Percentiles rank a stretch among this genome's conserved stretches.
Conservation (phyloP, 1,140 invertebrate species). For the Atta texana region DNA sequence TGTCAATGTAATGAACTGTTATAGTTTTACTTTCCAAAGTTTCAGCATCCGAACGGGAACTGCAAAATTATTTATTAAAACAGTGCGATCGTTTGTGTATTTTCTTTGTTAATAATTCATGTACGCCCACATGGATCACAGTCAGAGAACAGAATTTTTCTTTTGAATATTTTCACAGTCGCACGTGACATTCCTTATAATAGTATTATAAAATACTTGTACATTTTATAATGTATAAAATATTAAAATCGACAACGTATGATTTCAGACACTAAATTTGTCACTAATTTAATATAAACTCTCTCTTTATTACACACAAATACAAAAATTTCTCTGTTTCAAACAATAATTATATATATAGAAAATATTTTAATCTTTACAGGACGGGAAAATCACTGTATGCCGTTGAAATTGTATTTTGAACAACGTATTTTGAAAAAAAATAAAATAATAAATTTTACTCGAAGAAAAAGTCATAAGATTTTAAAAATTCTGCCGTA, state of each 20-base stretch:
- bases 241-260: neutral
- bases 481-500: too few relatives aligned
- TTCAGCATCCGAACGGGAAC: neutral
- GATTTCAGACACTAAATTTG: neutral
- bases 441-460: too few relatives aligned
- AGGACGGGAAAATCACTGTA: too few relatives aligned
- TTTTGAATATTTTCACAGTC: conserved; percentile 1
- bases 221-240: neutral
- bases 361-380: neutral
- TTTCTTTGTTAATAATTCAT: conserved; percentile 35
- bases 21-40: conserved; percentile 6
- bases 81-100: neutral
- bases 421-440: too few relatives aligned
- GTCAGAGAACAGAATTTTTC: neutral
- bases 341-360: neutral
- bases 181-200: neutral
- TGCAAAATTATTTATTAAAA: conserved; percentile 31
- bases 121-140: neutral
- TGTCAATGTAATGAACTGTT: neutral
- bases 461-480: too few relatives aligned
- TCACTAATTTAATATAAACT: neutral
- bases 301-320: neutral
- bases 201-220: neutral
- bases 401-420: too few relatives aligned
- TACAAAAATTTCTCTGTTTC: neutral